Percentiles rank a stretch among this genome's conserved stretches.
phyloP scores from a whole-genome alignment of 1,140 invertebrate genomes.

The Frieseomelitta varia region DNA sequence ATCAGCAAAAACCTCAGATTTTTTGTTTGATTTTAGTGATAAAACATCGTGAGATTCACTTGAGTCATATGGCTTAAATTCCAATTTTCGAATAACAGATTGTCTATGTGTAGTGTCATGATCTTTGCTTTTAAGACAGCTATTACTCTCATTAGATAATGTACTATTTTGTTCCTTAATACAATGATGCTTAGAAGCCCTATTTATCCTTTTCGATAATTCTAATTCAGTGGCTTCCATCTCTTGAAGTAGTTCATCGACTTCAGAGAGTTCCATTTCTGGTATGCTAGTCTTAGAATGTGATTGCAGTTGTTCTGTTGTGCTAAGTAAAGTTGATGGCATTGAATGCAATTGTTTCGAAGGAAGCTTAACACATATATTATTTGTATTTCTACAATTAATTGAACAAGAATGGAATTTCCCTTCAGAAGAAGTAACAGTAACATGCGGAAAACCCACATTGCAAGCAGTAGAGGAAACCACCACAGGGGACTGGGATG shows the following conservation, averaged over 20 bases:
- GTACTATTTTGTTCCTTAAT: conserved; percentile 28
- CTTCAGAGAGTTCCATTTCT: conserved; percentile 78
- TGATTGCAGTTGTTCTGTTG: conserved; percentile 44
- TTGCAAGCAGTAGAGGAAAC: conserved; percentile 55
- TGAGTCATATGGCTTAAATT: conserved; percentile 9
- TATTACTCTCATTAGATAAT: neutral
- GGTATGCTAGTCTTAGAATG: conserved; percentile 60
- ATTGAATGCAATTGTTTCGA: conserved; percentile 46
- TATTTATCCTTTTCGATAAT: conserved; percentile 65
- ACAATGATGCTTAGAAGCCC: conserved; percentile 27
- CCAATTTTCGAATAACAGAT: conserved; percentile 37
- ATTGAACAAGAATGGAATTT: conserved; percentile 44
- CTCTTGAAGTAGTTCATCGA: conserved; percentile 78
- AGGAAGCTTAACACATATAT: conserved; percentile 44
- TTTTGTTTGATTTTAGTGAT: conserved; percentile 25
- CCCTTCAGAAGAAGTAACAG: conserved; percentile 55
- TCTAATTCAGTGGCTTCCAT: conserved; percentile 79
- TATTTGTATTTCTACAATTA: conserved; percentile 52
- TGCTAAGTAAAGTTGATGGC: conserved; percentile 64
- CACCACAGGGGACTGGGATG: conserved; percentile 52
- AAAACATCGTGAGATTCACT: neutral
- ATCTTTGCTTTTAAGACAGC: neutral
- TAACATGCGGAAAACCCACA: conserved; percentile 70
- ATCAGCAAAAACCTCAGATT: conserved; percentile 55
- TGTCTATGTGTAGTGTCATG: neutral